Evolutionary conservation across 2,888 invertebrate genomes (phyloP).

Genomic region (Bugulina stolonifera): DNA sequence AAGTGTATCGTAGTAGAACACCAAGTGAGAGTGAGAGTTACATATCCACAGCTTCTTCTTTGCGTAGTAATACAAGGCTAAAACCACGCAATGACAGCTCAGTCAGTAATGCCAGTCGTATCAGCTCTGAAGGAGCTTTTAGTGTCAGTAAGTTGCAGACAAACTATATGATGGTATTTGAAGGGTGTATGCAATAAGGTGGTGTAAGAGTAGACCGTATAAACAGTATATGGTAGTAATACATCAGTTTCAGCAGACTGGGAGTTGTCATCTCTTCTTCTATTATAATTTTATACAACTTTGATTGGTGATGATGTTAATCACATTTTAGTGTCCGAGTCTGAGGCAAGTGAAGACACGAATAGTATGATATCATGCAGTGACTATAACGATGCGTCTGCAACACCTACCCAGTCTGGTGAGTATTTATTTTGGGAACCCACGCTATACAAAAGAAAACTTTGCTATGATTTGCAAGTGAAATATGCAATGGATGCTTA

Average conservation of each 20-base stretch:
- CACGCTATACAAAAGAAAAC: too few relatives aligned
- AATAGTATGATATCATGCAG: not conserved
- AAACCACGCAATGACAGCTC: not conserved
- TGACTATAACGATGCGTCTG: not conserved
- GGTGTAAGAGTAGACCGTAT: too few relatives aligned
- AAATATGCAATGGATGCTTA: too few relatives aligned
- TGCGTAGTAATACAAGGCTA: not conserved
- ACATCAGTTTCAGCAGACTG: too few relatives aligned
- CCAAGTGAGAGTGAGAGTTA: not conserved
- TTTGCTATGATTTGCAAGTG: too few relatives aligned
- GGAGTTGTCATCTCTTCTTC: too few relatives aligned
- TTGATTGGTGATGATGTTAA: too few relatives aligned
- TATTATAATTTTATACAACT: too few relatives aligned
- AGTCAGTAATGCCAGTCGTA: not conserved
- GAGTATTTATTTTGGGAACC: too few relatives aligned
- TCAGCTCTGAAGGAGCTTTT: not conserved
- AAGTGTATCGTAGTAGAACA: not conserved
- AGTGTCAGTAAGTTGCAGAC: not conserved
- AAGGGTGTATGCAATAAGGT: too few relatives aligned
- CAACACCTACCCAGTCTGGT: not conserved
- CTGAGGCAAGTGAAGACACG: constrained; percentile 3
- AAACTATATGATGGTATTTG: too few relatives aligned
- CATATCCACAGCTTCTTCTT: not conserved
- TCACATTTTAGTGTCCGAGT: constrained; percentile 13
- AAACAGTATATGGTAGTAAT: too few relatives aligned